Conservation (phyloP, 2,113 vertebrate species). For the Panthera tigris region DNA sequence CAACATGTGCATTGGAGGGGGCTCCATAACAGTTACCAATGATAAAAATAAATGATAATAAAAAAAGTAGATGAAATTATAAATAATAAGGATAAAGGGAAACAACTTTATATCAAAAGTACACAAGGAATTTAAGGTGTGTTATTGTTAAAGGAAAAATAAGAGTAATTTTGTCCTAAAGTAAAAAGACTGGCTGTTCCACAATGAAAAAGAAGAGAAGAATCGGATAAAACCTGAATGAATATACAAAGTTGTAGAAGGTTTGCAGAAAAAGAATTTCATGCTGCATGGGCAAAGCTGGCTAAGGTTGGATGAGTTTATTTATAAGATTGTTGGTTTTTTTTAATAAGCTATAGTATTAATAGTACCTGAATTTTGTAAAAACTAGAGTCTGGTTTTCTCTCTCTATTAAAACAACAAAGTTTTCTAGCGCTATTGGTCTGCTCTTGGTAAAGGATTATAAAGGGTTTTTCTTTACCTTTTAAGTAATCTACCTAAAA, state of each 20-base stretch:
- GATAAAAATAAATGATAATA: background rate
- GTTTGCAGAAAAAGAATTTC: background rate
- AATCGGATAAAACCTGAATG: background rate
- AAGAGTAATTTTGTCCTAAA: background rate
- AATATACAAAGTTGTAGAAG: background rate
- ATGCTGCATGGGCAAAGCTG: background rate
- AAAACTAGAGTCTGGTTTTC: background rate
- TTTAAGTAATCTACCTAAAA: background rate
- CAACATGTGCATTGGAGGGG: background rate
- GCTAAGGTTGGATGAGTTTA: background rate
- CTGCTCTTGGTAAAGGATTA: background rate
- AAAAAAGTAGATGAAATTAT: background rate
- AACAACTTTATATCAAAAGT: background rate
- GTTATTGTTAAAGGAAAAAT: background rate
- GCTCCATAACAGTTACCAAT: background rate
- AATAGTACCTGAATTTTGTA: background rate
- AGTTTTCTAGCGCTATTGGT: background rate
- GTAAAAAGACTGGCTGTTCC: background rate
- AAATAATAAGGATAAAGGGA: background rate
- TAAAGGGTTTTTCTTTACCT: background rate
- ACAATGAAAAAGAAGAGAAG: background rate
- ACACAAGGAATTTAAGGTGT: background rate
- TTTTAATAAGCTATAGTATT: background rate
- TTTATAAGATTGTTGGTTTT: background rate
- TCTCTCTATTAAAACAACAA: background rate